Evolutionary conservation across 1,140 invertebrate species (phyloP).

Genomic region (Cotesia glomerata): DNA sequence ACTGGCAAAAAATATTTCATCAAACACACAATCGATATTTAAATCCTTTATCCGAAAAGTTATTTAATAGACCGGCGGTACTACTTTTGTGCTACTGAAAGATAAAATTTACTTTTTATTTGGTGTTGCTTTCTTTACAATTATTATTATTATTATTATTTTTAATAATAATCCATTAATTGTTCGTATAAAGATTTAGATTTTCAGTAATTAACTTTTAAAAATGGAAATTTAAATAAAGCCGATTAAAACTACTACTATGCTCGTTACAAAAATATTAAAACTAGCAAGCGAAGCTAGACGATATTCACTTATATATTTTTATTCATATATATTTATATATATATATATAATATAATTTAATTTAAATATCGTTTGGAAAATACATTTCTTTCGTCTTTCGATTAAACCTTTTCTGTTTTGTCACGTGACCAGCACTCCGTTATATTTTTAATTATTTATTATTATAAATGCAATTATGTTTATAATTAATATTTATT

Average conservation of each 20-base stretch:
- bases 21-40: neutral
- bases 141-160: too few species aligned
- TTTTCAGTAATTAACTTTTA: neutral
- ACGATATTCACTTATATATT: slow-evolving; percentile 20
- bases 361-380: slow-evolving; percentile 30
- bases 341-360: slow-evolving; percentile 5
- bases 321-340: slow-evolving; percentile 12
- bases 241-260: slow-evolving; percentile 46
- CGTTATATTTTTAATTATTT: too few species aligned
- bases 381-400: slow-evolving; percentile 38
- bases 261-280: slow-evolving; percentile 65
- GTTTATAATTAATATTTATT: too few species aligned
- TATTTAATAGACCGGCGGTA: slow-evolving; percentile 34
- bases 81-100: slow-evolving; percentile 36
- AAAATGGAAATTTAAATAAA: neutral
- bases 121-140: neutral
- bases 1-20: slow-evolving; percentile 17
- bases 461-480: too few species aligned
- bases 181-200: too few species aligned
- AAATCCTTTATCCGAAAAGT: neutral
- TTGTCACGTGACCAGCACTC: too few species aligned
- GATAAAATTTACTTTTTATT: slow-evolving; percentile 24
- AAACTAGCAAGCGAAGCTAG: slow-evolving; percentile 63
- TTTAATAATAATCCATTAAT: too few species aligned
- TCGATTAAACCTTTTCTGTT: neutral